Evolutionary conservation across 2,797 vertebrate species (phyloP).

Genomic region (Apodemus agrarius): DNA sequence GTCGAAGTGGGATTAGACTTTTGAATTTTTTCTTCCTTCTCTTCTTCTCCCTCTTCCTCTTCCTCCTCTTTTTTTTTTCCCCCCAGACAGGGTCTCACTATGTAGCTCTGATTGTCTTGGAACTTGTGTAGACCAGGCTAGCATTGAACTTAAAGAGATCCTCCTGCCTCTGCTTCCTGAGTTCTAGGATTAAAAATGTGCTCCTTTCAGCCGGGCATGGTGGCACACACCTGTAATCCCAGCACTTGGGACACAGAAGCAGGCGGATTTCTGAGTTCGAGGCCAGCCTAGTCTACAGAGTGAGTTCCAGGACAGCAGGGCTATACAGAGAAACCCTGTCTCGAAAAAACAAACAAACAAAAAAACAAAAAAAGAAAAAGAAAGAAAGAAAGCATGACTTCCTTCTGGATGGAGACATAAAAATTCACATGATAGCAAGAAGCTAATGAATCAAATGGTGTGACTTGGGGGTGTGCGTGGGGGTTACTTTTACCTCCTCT

Average conservation of each 20-base stretch:
- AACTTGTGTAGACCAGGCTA: background rate
- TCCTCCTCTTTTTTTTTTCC: no score
- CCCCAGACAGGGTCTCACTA: background rate
- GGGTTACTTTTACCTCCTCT: background rate
- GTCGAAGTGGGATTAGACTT: background rate
- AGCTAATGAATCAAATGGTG: conserved; percentile 37
- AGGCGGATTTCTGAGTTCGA: no score
- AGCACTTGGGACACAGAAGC: no score
- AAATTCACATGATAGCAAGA: background rate
- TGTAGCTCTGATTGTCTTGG: background rate
- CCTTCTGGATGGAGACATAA: conserved; percentile 1
- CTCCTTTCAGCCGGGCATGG: no score
- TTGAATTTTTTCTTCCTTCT: background rate
- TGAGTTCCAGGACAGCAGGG: no score
- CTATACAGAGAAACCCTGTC: no score
- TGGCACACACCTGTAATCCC: no score
- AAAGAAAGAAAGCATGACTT: conserved; percentile 18
- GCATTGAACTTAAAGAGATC: background rate
- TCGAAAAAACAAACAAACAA: no score
- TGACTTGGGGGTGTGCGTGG: background rate
- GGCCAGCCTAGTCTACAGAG: no score
- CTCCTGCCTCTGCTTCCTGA: background rate
- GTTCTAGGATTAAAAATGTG: background rate
- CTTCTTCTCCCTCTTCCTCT: no score
- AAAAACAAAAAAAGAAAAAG: no score